Percentiles rank a stretch among this genome's conserved stretches.
Evolutionary conservation across 2,113 vertebrate genomes (phyloP).

Genomic region (Chrysemys picta): DNA sequence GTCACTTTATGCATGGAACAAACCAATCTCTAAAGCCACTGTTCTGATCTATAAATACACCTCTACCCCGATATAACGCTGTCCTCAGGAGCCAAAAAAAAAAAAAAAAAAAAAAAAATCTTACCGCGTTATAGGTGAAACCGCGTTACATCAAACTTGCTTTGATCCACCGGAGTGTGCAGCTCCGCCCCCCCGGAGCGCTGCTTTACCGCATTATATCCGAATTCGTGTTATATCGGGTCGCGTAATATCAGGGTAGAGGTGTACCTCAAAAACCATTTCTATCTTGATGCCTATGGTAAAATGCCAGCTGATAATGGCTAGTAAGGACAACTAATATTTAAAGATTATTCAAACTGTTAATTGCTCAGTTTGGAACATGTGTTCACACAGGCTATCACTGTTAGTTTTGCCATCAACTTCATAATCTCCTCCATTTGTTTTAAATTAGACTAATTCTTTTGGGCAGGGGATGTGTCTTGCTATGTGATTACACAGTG

Average conservation of each 20-base stretch:
- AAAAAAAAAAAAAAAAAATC: too few relatives aligned
- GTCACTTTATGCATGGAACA: not conserved
- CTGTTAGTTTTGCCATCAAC: not conserved
- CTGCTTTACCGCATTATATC: too few relatives aligned
- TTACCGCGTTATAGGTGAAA: too few relatives aligned
- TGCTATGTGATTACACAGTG: not conserved
- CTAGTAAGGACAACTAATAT: not conserved
- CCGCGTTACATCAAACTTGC: too few relatives aligned
- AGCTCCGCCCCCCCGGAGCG: too few relatives aligned
- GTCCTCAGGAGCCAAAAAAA: too few relatives aligned
- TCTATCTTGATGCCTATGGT: not conserved
- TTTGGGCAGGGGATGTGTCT: not conserved
- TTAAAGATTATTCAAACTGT: not conserved
- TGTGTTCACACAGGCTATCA: not conserved
- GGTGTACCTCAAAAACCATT: not conserved
- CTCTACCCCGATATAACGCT: too few relatives aligned
- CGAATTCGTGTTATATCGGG: too few relatives aligned
- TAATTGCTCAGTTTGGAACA: not conserved
- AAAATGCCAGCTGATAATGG: not conserved
- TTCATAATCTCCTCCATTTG: not conserved
- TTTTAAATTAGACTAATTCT: not conserved
- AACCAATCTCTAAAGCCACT: not conserved
- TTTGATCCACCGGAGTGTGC: too few relatives aligned
- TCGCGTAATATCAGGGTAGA: too few relatives aligned
- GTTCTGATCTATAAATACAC: not conserved